phyloP scores from a whole-genome alignment of 2,888 invertebrate species.

The Phorcus lineatus region DNA sequence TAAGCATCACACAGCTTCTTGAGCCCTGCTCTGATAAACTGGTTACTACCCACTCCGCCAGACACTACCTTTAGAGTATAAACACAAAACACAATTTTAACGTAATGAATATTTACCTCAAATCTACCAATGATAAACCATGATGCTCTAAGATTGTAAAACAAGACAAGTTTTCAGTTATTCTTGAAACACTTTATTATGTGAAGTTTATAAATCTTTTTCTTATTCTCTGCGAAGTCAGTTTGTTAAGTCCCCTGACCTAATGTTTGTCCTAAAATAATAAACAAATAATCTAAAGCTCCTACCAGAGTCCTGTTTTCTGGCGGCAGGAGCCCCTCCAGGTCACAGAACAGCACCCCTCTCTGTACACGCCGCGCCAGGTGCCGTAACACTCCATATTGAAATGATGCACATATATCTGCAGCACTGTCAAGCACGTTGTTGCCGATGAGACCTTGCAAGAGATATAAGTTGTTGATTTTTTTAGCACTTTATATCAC shows the following conservation, averaged over 20 bases:
- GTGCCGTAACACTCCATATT: conserved; percentile 85
- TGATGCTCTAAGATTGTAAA: no score
- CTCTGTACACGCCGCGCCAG: conserved; percentile 88
- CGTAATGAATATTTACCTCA: no score
- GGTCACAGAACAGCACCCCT: conserved; percentile 83
- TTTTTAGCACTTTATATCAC: background rate
- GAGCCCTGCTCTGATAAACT: conserved; percentile 85
- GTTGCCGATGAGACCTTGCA: conserved; percentile 47
- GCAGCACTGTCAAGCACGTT: conserved; percentile 83
- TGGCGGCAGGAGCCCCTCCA: conserved; percentile 80
- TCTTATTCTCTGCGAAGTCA: no score
- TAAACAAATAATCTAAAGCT: no score
- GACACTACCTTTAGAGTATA: conserved; percentile 88
- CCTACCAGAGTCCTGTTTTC: conserved; percentile 55
- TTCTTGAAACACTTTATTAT: no score
- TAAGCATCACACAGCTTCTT: conserved; percentile 81
- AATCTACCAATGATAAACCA: no score
- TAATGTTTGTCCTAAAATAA: no score
- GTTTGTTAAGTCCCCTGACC: no score
- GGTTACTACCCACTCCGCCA: conserved; percentile 97
- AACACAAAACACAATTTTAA: background rate
- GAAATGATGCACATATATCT: conserved; percentile 91
- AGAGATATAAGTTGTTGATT: background rate
- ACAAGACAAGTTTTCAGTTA: no score
- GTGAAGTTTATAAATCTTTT: no score